Base-by-base conservation (phyloP, 2,888 invertebrate species). In the Cosmopolites sordidus region DNA sequence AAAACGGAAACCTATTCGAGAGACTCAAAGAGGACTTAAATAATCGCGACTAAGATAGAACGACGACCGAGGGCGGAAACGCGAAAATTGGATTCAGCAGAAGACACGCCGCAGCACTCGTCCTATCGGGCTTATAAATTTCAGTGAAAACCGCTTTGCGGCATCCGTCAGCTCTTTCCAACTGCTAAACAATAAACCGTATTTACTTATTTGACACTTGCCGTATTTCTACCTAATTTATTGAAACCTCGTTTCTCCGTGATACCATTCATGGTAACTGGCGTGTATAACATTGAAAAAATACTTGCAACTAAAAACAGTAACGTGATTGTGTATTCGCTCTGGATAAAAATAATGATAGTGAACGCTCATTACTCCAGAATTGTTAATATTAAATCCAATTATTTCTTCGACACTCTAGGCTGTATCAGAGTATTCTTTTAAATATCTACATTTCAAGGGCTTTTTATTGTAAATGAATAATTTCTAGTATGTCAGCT, bases 171-270 rank as follows among this genome's bases (percentile, higher is more conserved):
- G 29, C 43, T 16, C 43, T 27, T 33, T 11, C 33, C 30, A 43
- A 43, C n/a, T 43, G 29, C 16, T 30, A 43, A 43, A 30, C 43
- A 43, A 43, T 30, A 43, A 43, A 43, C 33, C 30, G 30, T 16
- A 43, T 30, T 43, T 43, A 33, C 16, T 43, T 22, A 12, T 15
- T 29, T 43, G 43, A 30, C 43, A 30, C 30, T 14, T 16, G 12
- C 43, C 9, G 27, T 30, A 30, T n/a, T 16, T 14, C 33, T n/a
- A 43, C 11, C 8, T 43, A 33, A 43, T 43, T 43, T 43, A 30
- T 30, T 43, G 11, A 11, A 16, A n/a, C 9, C 15, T 22, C 22
- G 4, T 22, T 22, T 22, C 22, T 3, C 22, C 22, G 22, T 8
- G 22, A 8, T 22, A 8, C 22, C 8, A 22, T 22, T 22, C 22